Evolutionary conservation across 2,797 vertebrate genomes (phyloP).

Genomic region (Eutrigla gurnardus): DNA sequence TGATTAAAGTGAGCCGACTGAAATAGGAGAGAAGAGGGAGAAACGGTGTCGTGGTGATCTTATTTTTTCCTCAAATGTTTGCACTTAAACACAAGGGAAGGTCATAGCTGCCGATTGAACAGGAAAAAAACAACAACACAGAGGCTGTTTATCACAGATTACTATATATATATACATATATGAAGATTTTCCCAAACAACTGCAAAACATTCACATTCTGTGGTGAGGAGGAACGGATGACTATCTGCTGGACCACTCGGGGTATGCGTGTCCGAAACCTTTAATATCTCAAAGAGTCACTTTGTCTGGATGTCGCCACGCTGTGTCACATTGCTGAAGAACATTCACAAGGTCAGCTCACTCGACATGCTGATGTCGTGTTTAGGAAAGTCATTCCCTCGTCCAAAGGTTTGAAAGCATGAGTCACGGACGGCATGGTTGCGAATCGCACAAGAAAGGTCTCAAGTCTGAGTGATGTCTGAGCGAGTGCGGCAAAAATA

Average conservation of each 20-base stretch:
- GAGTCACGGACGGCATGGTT: conserved; percentile 41
- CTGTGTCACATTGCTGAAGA: conserved; percentile 58
- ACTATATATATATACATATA: conserved; percentile 23
- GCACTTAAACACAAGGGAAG: conserved; percentile 58
- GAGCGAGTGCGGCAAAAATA: not conserved
- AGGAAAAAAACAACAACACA: conserved; percentile 28
- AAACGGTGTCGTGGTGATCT: conserved; percentile 38
- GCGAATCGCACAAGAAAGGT: conserved; percentile 12
- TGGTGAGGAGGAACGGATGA: conserved; percentile 37
- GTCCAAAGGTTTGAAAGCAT: conserved; percentile 49
- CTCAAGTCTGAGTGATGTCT: not conserved
- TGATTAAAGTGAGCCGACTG: conserved; percentile 72
- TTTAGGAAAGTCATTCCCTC: conserved; percentile 52
- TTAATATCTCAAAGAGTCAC: conserved; percentile 60
- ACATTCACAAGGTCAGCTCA: conserved; percentile 59
- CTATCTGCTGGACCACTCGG: conserved; percentile 22
- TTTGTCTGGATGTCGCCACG: conserved; percentile 56
- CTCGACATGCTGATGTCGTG: conserved; percentile 32
- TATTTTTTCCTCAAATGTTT: conserved; percentile 59
- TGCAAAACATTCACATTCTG: conserved; percentile 24
- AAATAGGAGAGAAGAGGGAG: conserved; percentile 50
- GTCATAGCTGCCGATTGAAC: conserved; percentile 72
- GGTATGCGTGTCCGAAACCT: conserved; percentile 51
- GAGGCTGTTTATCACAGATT: too few species aligned
- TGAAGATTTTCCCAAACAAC: conserved; percentile 18